Evolutionary conservation across 2,113 vertebrate genomes (phyloP).

Genomic region (Dromaius novaehollandiae): DNA sequence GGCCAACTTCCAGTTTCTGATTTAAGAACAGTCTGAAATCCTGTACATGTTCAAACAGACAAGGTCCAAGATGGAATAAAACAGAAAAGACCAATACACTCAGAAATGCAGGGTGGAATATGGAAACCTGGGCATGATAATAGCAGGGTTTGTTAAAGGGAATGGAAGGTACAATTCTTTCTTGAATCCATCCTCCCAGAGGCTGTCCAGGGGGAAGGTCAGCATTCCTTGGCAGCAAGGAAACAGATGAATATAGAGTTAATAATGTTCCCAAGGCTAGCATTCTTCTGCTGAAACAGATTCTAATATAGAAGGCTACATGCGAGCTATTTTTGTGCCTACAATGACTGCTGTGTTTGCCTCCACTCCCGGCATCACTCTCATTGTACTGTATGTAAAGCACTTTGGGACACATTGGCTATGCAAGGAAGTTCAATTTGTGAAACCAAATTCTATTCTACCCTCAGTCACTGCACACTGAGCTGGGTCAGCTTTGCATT

Average conservation of each 20-base stretch:
- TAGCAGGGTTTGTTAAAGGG: background rate
- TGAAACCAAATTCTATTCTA: slow-evolving; percentile 63
- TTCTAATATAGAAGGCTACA: slow-evolving; percentile 57
- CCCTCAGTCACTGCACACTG: slow-evolving; percentile 34
- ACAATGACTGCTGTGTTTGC: slow-evolving; percentile 62
- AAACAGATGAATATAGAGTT: slow-evolving; percentile 29
- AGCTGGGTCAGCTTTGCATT: slow-evolving; percentile 16
- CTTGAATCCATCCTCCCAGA: background rate
- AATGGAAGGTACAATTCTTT: background rate
- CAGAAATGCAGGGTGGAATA: background rate
- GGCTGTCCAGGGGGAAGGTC: background rate
- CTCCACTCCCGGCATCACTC: background rate
- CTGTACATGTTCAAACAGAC: background rate
- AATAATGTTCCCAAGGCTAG: slow-evolving; percentile 14
- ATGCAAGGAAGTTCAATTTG: slow-evolving; percentile 62
- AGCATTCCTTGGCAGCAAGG: background rate
- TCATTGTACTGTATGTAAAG: slow-evolving; percentile 68
- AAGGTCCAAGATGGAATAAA: slow-evolving; percentile 6
- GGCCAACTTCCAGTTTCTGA: background rate
- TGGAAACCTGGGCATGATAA: background rate
- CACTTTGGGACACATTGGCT: slow-evolving; percentile 54
- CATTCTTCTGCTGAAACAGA: slow-evolving; percentile 32
- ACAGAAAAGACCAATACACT: background rate
- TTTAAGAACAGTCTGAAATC: background rate
- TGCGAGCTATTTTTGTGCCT: slow-evolving; percentile 54